A percentile compares a stretch with the other conserved stretches of the same genome.
These are phyloP conservation scores for Acheta domesticus DNA, from an alignment of 2,888 invertebrate species.

Conservation along the genomic window DNA sequence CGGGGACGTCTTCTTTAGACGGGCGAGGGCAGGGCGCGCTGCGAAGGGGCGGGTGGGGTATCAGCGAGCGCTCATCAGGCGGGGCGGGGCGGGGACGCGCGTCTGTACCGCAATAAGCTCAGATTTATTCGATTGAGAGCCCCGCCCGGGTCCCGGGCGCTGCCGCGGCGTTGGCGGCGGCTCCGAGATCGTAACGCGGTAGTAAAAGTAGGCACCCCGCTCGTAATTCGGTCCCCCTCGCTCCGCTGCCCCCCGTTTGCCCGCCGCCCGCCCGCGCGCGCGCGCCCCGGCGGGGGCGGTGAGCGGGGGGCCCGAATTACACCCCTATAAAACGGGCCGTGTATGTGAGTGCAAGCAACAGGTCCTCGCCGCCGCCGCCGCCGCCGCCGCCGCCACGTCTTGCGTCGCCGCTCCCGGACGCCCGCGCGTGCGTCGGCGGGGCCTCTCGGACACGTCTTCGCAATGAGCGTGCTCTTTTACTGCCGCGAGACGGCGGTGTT, in stretches of 20 bases:
- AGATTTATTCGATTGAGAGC: conserved; percentile 18
- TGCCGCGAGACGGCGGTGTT: neutral
- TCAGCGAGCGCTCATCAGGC: conserved; percentile 12
- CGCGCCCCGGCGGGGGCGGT: neutral
- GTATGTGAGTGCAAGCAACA: conserved; percentile 18
- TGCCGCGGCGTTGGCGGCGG: neutral
- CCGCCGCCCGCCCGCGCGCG: neutral
- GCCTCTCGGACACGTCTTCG: neutral
- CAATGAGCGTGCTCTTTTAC: conserved; percentile 8
- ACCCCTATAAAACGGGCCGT: conserved; percentile 18
- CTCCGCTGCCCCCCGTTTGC: no score
- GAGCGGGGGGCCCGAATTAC: neutral
- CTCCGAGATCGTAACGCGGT: conserved; percentile 32
- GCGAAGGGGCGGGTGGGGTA: conserved; percentile 12
- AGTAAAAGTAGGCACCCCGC: conserved; percentile 33
- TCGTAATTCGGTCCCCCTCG: neutral
- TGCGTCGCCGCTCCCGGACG: no score
- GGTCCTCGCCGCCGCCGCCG: neutral
- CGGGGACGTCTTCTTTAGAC: neutral
- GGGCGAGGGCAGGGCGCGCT: neutral
- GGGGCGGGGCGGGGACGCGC: conserved; percentile 12
- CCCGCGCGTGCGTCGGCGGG: no score
- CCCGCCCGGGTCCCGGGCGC: neutral
- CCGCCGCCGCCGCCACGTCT: neutral
- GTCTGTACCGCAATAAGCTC: conserved; percentile 7